Conservation (phyloP, 2,113 vertebrate species). For the Canis aureus region DNA sequence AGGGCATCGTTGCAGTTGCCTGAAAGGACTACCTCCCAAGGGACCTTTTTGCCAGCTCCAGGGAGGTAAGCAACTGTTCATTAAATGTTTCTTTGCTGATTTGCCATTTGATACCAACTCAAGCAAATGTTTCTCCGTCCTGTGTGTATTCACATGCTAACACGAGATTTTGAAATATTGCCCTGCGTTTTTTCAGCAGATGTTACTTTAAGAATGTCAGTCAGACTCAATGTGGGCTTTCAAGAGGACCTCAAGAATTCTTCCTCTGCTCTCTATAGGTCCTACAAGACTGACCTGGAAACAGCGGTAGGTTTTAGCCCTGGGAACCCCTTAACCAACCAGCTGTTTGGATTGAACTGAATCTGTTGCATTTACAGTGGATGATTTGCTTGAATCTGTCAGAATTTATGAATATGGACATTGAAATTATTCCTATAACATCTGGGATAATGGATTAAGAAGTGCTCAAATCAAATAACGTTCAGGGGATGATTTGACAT, state of each 20-base stretch:
- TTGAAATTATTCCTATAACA: neutral
- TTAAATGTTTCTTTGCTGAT: neutral
- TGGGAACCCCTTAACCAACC: neutral
- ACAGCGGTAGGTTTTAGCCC: constrained; percentile 82
- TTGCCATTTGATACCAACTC: neutral
- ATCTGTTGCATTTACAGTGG: neutral
- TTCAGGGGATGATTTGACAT: neutral
- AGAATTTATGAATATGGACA: neutral
- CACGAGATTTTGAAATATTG: neutral
- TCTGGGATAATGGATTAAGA: neutral
- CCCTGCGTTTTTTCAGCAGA: constrained; percentile 58
- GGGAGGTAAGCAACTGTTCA: constrained; percentile 79
- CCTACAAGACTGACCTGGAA: constrained; percentile 87
- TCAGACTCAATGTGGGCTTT: constrained; percentile 84
- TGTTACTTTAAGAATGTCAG: constrained; percentile 80
- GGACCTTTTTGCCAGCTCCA: constrained; percentile 82
- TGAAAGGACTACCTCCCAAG: constrained; percentile 70
- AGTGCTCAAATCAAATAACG: neutral
- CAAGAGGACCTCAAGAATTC: constrained; percentile 76
- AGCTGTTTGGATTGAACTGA: neutral
- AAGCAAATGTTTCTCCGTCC: neutral
- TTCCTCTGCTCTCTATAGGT: constrained; percentile 83
- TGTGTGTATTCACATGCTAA: neutral
- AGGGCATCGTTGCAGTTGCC: constrained; percentile 70
- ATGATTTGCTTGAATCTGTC: neutral